phyloP scores from a whole-genome alignment of 2,888 invertebrate genomes.

The Volucella bombylans region DNA sequence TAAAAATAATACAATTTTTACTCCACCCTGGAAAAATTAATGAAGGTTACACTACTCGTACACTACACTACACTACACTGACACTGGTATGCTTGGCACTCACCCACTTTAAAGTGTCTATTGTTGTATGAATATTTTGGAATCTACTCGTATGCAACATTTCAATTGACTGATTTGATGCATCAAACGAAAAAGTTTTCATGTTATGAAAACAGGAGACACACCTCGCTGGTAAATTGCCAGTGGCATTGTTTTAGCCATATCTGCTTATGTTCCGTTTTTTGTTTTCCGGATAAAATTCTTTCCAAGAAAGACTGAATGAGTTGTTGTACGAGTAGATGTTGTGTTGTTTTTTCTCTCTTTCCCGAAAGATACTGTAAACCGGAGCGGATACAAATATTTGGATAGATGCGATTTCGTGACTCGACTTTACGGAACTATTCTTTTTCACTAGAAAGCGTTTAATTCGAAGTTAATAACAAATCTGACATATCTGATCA shows the following conservation, averaged over 20 bases:
- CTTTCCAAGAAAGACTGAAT: neutral
- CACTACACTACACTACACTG: neutral
- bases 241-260: conserved; percentile 14
- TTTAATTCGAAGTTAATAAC: conserved; percentile 24
- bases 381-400: neutral
- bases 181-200: conserved; percentile 15
- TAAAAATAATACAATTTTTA: conserved; percentile 20
- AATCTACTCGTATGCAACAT: conserved; percentile 31
- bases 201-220: neutral
- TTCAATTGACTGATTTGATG: conserved; percentile 28
- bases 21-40: conserved; percentile 3
- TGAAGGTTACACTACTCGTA: neutral
- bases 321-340: conserved; percentile 16
- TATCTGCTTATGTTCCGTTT: conserved; percentile 26
- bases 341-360: neutral
- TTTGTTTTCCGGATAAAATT: conserved; percentile 10
- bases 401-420: neutral
- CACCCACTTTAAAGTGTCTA: conserved; percentile 33
- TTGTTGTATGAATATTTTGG: conserved; percentile 32
- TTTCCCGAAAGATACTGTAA: neutral
- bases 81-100: conserved; percentile 50
- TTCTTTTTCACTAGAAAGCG: conserved; percentile 52
- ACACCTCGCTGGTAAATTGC: conserved; percentile 32
- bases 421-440: neutral
- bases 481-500: conserved; percentile 11